Evolutionary conservation across 2,113 vertebrate species (phyloP).

Genomic region (Apistogramma diplotaenia): DNA sequence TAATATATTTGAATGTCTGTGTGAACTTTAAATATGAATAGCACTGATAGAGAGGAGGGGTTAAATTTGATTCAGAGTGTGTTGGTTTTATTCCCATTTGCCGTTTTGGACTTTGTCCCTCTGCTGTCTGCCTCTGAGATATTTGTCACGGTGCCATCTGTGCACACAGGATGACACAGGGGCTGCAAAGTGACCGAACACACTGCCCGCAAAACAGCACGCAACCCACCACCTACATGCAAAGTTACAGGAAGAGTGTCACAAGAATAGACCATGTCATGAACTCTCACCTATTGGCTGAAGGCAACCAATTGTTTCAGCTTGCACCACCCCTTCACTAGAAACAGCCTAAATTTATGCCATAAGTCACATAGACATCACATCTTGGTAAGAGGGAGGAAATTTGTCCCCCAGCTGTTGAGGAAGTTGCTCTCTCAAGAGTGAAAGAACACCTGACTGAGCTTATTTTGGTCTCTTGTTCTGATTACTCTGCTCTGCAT

Average conservation of each 20-base stretch:
- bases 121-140: background rate
- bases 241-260: background rate
- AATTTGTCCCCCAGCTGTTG: conserved; percentile 48
- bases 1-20: background rate
- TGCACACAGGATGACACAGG: background rate
- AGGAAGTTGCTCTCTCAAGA: conserved; percentile 30
- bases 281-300: conserved; percentile 43
- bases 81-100: background rate
- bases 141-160: background rate
- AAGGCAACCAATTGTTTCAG: conserved; percentile 23
- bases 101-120: conserved; percentile 9
- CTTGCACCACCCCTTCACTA: conserved; percentile 13
- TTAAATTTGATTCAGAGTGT: background rate
- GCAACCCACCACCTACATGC: background rate
- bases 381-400: conserved; percentile 12
- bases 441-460: conserved; percentile 1
- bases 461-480: background rate
- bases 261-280: conserved; percentile 15
- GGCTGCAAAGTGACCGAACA: conserved; percentile 17
- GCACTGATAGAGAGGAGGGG: background rate
- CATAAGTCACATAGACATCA: conserved; percentile 27
- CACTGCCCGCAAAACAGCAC: background rate
- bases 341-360: conserved; percentile 13
- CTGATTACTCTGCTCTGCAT: background rate
- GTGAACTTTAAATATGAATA: background rate